Evolutionary conservation across 2,888 invertebrate species (phyloP).

Genomic region (Ptilodon capucinus): DNA sequence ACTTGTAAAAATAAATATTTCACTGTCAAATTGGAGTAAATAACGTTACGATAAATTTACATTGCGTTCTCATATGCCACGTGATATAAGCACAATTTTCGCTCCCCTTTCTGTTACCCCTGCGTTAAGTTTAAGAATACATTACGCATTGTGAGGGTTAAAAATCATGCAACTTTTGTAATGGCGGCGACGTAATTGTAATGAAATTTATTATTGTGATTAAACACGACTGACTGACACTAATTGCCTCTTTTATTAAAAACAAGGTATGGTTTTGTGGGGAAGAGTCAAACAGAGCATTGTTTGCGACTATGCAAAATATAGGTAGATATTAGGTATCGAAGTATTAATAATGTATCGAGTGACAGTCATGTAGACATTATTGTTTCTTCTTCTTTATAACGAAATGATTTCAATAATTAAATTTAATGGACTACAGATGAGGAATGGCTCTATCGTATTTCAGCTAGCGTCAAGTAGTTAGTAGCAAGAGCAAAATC

Average conservation of each 20-base stretch:
- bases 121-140: slow-evolving; percentile 44
- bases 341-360: no score
- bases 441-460: no score
- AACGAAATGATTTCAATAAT: no score
- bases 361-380: no score
- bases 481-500: no score
- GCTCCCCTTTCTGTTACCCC: slow-evolving; percentile 52
- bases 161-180: slow-evolving; percentile 64
- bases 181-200: slow-evolving; percentile 63
- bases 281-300: background rate
- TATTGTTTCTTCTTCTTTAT: no score
- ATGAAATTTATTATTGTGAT: slow-evolving; percentile 50
- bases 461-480: no score
- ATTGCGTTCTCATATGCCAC: slow-evolving; percentile 31
- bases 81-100: slow-evolving; percentile 61
- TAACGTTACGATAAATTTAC: slow-evolving; percentile 25
- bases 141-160: slow-evolving; percentile 54
- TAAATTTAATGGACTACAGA: no score
- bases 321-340: no score
- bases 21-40: slow-evolving; percentile 21
- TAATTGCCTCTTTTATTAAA: slow-evolving; percentile 29
- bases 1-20: slow-evolving; percentile 13
- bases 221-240: slow-evolving; percentile 30
- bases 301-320: no score
- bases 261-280: background rate